Base-by-base conservation (phyloP, 2,113 vertebrate genomes). In the Harpagus bidentatus region DNA sequence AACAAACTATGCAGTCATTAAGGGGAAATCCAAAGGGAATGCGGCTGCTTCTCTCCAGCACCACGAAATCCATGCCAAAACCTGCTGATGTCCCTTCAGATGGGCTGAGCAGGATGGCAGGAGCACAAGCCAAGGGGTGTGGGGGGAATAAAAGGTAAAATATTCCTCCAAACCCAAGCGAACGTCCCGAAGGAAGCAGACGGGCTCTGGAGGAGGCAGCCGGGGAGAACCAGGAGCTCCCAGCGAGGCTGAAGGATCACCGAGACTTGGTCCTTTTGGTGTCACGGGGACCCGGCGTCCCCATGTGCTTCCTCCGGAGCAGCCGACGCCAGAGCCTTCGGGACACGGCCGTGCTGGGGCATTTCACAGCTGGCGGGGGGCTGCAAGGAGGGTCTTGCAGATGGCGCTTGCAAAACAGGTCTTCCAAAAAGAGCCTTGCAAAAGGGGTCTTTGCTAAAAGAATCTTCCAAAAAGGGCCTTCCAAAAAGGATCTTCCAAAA, bases 311-410 rank as follows among this genome's bases (percentile, higher is more conserved):
- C 56, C 42, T 22, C 0, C 3, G 53, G 67, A 91, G 47, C 29
- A 77, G 56, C 13, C 3, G 4, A 20, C 3, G 10, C 72, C 8
- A 10, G 15, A 61, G 59, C 26, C 25, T 89, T 40, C 2, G 16
- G 50, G 59, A 31, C 59, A 20, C 0, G 16, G 76, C 36, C 6
- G 4, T 56, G 72, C 16, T 5, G 6, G n/a, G 58, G 45, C 10
- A 12, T 58, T 72, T 63, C 0, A 2, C 0, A 4, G 34, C 29
- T 63, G 43, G 13, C 4, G 10, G 23, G 40, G 17, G 18, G 8
- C n/a, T 38, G 10, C 1, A 1, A 56, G 32, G 73, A 72, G 8
- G 20, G 13, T 29, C 19, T 42, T 17, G 47, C 5, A 76, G 53
- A 36, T 5, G 31, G 31, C 4, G 8, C 7, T 43, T 40, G 31